These are phyloP conservation scores for Drosophila hamatofila DNA, from an alignment of 2,888 invertebrate genomes.

Conservation along the genomic window DNA sequence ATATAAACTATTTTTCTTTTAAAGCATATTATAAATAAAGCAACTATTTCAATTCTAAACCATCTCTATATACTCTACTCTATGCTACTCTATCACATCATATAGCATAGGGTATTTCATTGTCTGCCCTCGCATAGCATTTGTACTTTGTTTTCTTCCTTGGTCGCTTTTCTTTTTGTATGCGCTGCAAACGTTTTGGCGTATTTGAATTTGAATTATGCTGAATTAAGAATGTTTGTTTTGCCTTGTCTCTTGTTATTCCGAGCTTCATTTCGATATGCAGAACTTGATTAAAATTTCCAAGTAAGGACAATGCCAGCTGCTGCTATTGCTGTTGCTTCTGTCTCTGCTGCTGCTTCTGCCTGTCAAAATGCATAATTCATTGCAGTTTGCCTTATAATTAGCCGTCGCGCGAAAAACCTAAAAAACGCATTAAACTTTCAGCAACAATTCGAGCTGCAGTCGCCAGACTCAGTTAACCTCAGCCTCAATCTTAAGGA, in stretches of 20 bases:
- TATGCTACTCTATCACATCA: background rate
- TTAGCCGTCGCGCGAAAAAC: conserved; percentile 52
- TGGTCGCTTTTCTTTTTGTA: conserved; percentile 9
- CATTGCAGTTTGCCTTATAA: conserved; percentile 74
- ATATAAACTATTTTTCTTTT: background rate
- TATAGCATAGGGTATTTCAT: background rate
- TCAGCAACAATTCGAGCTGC: conserved; percentile 52
- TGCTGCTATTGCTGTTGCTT: conserved; percentile 20
- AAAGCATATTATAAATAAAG: background rate
- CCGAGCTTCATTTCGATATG: conserved; percentile 68
- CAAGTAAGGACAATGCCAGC: conserved; percentile 67
- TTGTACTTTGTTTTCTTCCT: conserved; percentile 1
- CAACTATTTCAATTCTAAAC: background rate
- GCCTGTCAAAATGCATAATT: conserved; percentile 75
- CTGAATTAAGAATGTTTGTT: conserved; percentile 76
- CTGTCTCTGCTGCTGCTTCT: background rate
- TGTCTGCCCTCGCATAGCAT: background rate
- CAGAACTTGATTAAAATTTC: conserved; percentile 78
- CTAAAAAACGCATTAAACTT: conserved; percentile 76
- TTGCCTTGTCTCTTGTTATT: conserved; percentile 52
- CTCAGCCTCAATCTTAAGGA: conserved; percentile 60
- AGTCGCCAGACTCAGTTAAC: conserved; percentile 50
- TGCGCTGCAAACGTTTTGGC: conserved; percentile 50
- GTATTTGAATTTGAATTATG: conserved; percentile 79
- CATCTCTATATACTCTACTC: background rate